Conservation (phyloP, 2,888 invertebrate genomes). For the Venustoraphidia nigricollis region DNA sequence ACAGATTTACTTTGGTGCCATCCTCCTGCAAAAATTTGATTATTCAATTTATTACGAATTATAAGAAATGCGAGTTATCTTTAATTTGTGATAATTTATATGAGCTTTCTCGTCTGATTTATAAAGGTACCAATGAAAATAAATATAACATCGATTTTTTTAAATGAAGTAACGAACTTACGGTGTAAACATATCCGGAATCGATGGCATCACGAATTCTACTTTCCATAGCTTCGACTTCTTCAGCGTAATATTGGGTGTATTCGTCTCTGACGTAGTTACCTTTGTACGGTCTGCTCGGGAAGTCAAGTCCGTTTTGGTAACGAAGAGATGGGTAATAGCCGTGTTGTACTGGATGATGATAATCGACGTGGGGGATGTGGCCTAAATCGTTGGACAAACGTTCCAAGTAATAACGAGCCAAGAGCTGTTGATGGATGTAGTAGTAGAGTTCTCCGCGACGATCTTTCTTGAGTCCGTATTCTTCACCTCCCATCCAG, state of each 20-base stretch:
- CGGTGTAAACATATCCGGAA: conserved; percentile 30
- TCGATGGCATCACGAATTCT: conserved; percentile 42
- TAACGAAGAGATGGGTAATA: conserved; percentile 46
- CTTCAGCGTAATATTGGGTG: conserved; percentile 17
- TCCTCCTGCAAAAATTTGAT: conserved; percentile 9
- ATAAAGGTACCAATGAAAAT: background rate
- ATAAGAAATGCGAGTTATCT: too few relatives aligned
- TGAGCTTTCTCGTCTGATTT: too few relatives aligned
- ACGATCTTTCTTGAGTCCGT: conserved; percentile 34
- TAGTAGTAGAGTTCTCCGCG: conserved; percentile 51
- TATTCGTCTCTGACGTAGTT: conserved; percentile 29
- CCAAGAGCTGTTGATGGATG: conserved; percentile 48
- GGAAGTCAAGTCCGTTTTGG: conserved; percentile 49
- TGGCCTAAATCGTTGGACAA: conserved; percentile 53
- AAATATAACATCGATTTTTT: too few relatives aligned
- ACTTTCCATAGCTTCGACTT: conserved; percentile 30
- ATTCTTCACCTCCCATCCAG: conserved; percentile 42
- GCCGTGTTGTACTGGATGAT: conserved; percentile 28
- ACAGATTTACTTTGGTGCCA: conserved; percentile 18
- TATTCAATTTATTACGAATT: conserved; percentile 15
- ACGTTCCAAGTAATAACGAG: conserved; percentile 62
- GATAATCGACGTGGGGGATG: conserved; percentile 37
- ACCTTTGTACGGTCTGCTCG: conserved; percentile 41
- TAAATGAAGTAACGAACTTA: conserved; percentile 12
- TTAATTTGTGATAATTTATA: too few relatives aligned